A percentile compares a stretch with the other conserved stretches of the same genome.
These are phyloP conservation scores for Lateolabrax maculatus DNA, from an alignment of 2,797 vertebrate species.

Conservation along the genomic window DNA sequence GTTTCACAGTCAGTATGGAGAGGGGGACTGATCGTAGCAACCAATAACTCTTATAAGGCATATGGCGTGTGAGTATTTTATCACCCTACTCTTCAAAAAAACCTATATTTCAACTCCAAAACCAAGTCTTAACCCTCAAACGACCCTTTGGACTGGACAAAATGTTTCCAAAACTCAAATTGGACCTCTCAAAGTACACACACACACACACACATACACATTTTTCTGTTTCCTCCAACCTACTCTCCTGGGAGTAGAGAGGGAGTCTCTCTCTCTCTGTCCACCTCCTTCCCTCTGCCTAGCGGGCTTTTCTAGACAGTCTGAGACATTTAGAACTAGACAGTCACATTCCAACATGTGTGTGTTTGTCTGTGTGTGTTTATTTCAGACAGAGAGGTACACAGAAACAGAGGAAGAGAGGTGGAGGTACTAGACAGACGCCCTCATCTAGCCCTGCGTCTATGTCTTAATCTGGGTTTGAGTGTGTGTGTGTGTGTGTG, in stretches of 20 bases:
- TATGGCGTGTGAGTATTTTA: not conserved
- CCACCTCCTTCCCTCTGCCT: slow-evolving; percentile 17
- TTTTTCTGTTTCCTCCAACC: slow-evolving; percentile 5
- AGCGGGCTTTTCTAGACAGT: slow-evolving; percentile 65
- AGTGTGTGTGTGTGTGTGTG: slow-evolving; percentile 15
- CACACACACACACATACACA: slow-evolving; percentile 19
- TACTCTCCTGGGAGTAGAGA: slow-evolving; percentile 29
- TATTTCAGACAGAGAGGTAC: slow-evolving; percentile 26
- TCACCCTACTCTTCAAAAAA: not conserved
- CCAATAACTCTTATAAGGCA: not conserved
- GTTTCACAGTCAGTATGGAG: not conserved
- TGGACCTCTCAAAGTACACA: slow-evolving; percentile 2
- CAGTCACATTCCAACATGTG: slow-evolving; percentile 71
- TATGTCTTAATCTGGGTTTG: slow-evolving; percentile 23
- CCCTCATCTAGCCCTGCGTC: slow-evolving; percentile 31
- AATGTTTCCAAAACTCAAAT: not conserved
- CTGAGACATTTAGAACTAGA: slow-evolving; percentile 74
- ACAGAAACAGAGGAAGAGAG: slow-evolving; percentile 27
- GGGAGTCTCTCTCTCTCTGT: slow-evolving; percentile 6
- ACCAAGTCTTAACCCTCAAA: not conserved
- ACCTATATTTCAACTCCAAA: not conserved
- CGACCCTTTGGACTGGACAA: not conserved
- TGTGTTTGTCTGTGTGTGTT: slow-evolving; percentile 42
- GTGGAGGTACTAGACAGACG: slow-evolving; percentile 27
- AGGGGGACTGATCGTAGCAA: not conserved